A percentile compares a stretch with the other conserved stretches of the same genome.
These are phyloP conservation scores for Naso thynnoides DNA, from an alignment of 2,797 vertebrate species.

Conservation along the genomic window DNA sequence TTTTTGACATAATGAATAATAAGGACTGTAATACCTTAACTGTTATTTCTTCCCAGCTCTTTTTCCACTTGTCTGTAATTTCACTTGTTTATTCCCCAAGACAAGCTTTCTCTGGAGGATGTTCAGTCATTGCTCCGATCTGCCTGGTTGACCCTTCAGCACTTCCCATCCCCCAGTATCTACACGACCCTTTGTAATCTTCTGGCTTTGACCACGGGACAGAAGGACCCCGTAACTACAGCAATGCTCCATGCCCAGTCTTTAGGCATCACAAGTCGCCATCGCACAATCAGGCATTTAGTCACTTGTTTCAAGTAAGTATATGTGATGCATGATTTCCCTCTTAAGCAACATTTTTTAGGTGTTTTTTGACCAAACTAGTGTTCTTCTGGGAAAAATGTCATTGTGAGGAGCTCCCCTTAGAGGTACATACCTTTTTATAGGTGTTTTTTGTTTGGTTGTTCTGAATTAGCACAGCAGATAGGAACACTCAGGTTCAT, in stretches of 20 bases:
- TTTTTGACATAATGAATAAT: neutral
- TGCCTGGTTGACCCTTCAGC: slow-evolving; percentile 86
- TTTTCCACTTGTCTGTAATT: neutral
- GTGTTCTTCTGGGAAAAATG: too few species aligned
- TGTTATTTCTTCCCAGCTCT: too few species aligned
- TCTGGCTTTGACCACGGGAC: slow-evolving; percentile 86
- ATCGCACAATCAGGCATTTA: slow-evolving; percentile 88
- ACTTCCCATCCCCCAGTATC: slow-evolving; percentile 87
- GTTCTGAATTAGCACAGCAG: too few species aligned
- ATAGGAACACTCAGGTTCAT: too few species aligned
- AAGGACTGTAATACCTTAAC: neutral
- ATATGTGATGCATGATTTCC: neutral
- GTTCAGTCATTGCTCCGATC: slow-evolving; percentile 80
- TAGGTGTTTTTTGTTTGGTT: too few species aligned
- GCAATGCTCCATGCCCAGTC: slow-evolving; percentile 90
- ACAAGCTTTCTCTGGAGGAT: slow-evolving; percentile 79
- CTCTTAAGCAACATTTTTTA: neutral
- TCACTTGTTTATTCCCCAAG: slow-evolving; percentile 59
- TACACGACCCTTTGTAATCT: slow-evolving; percentile 87
- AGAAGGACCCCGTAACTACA: slow-evolving; percentile 84
- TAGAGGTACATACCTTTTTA: too few species aligned
- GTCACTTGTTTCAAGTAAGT: slow-evolving; percentile 87
- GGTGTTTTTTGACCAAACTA: too few species aligned
- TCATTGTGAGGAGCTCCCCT: too few species aligned
- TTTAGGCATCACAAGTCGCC: slow-evolving; percentile 88